Percentiles rank a stretch among this genome's conserved stretches.
phyloP scores from a whole-genome alignment of 2,113 vertebrate species.

The Phaethon lepturus region DNA sequence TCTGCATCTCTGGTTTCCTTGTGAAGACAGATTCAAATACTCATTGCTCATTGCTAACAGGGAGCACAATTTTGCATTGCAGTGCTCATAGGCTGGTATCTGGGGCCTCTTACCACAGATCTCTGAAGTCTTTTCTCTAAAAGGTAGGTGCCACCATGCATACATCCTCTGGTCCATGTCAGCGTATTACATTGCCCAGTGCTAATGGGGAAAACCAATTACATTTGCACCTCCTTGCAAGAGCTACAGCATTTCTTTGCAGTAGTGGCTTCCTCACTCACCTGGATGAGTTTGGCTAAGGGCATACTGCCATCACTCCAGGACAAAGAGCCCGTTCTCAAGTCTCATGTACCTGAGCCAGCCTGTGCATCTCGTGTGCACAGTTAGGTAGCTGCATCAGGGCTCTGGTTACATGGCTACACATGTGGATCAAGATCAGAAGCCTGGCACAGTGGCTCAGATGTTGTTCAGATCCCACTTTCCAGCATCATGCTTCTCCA shows the following conservation, averaged over 20 bases:
- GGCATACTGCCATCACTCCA: background rate
- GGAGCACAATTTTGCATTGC: background rate
- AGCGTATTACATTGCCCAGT: background rate
- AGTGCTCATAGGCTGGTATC: background rate
- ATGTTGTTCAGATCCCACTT: background rate
- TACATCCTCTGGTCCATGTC: background rate
- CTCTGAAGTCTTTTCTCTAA: background rate
- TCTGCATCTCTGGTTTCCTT: background rate
- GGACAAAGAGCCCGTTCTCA: background rate
- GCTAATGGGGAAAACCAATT: background rate
- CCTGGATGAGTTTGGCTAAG: background rate
- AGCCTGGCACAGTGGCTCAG: background rate
- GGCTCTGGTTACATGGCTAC: background rate
- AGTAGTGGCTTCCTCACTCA: background rate
- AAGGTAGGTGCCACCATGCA: background rate
- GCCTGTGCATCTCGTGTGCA: fast-evolving
- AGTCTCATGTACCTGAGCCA: background rate
- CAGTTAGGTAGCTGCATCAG: background rate
- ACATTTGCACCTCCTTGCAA: background rate
- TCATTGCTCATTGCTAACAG: background rate
- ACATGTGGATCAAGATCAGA: background rate
- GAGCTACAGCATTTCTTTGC: background rate
- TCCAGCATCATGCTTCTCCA: background rate
- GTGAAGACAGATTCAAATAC: background rate
- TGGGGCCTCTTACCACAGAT: background rate